Conservation (phyloP, 64 coral and sea anemone species). For the Orbicella faveolata region DNA sequence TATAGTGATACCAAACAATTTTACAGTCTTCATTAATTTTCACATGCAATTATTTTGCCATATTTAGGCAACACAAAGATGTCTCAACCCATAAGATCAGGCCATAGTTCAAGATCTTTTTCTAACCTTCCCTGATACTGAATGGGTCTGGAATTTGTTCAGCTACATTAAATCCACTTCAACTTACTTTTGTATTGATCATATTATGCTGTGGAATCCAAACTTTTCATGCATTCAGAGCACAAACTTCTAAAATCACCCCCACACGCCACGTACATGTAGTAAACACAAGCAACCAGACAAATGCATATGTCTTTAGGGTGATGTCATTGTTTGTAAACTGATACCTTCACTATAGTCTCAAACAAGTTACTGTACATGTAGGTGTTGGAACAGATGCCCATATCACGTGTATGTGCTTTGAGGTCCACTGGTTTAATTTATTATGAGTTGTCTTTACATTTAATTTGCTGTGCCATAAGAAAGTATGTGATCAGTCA, state of each 20-base stretch:
- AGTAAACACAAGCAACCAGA: neutral
- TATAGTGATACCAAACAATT: neutral
- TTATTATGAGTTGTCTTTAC: too few relatives aligned
- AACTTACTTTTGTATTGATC: too few relatives aligned
- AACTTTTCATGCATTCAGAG: neutral
- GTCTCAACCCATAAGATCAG: neutral
- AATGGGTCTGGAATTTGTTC: neutral
- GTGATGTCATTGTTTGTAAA: neutral
- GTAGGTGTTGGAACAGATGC: too few relatives aligned
- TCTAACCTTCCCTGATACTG: neutral
- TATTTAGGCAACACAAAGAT: neutral
- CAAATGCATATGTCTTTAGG: neutral
- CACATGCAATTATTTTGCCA: neutral
- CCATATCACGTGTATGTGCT: too few relatives aligned
- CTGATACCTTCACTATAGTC: neutral
- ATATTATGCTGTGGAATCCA: neutral
- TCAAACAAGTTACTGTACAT: too few relatives aligned
- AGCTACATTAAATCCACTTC: too few relatives aligned
- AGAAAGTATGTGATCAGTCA: too few relatives aligned
- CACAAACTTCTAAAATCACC: neutral
- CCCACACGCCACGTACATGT: too few relatives aligned
- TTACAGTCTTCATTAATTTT: neutral
- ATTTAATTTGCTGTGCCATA: too few relatives aligned
- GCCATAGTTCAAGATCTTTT: neutral
- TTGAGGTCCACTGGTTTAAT: too few relatives aligned